These are phyloP conservation scores for Pararge aegeria DNA, from an alignment of 1,140 invertebrate genomes.

Conservation along the genomic window DNA sequence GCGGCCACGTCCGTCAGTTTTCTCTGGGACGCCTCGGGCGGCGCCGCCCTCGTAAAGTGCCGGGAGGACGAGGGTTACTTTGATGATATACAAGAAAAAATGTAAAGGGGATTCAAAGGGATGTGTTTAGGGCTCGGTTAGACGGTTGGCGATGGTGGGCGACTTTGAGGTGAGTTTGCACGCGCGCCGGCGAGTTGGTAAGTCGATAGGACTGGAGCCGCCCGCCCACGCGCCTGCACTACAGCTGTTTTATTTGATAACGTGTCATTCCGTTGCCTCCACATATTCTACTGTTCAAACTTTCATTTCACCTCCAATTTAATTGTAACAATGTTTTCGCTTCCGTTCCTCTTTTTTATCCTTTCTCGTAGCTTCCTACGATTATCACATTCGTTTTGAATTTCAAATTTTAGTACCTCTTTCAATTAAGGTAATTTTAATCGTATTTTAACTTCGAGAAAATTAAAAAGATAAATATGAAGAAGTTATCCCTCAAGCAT, in stretches of 20 bases:
- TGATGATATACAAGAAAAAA: constrained; percentile 49
- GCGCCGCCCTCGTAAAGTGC: constrained; percentile 57
- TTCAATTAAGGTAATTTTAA: neutral
- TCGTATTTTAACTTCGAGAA: neutral
- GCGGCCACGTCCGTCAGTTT: constrained; percentile 71
- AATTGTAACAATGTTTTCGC: constrained; percentile 14
- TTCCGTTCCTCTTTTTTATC: constrained; percentile 1
- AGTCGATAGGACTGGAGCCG: constrained; percentile 61
- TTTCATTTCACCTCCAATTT: constrained; percentile 21
- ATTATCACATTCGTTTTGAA: neutral
- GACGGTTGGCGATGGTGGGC: constrained; percentile 37
- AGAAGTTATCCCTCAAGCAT: no score
- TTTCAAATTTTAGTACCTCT: constrained; percentile 7
- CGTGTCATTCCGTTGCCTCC: constrained; percentile 43
- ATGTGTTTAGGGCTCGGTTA: constrained; percentile 46
- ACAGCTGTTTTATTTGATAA: constrained; percentile 73
- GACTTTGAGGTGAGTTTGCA: constrained; percentile 72
- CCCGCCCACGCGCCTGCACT: constrained; percentile 69
- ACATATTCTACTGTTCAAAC: constrained; percentile 17
- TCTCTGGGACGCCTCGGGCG: constrained; percentile 63
- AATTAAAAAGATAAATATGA: neutral
- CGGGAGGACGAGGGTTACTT: constrained; percentile 61
- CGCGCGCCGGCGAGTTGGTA: constrained; percentile 40
- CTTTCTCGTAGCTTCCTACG: neutral
- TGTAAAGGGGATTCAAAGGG: constrained; percentile 45